phyloP scores from a whole-genome alignment of 1,140 invertebrate species.

The Chionoecetes opilio region DNA sequence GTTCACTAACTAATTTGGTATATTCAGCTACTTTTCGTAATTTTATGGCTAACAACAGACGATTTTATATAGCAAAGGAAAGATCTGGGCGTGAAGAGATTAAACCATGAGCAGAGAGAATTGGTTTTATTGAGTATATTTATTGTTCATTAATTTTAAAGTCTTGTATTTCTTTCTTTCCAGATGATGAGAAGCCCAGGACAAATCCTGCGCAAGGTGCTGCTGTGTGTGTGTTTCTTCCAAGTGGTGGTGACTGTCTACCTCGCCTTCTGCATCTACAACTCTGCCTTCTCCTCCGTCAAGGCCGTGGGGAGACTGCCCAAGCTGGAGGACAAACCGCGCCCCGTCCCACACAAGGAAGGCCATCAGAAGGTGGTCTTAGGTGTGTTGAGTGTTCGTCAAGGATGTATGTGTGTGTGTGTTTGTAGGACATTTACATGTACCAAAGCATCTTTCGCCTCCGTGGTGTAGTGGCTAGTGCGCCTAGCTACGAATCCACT shows the following conservation, averaged over 20 bases:
- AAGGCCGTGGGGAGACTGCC: conserved; percentile 47
- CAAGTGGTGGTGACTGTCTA: conserved; percentile 61
- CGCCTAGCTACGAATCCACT: no score
- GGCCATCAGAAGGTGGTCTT: not conserved
- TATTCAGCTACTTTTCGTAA: no score
- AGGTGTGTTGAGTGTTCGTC: not conserved
- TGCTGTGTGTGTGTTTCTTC: conserved; percentile 57
- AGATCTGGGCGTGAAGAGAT: no score
- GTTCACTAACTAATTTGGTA: no score
- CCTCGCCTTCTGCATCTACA: conserved; percentile 66
- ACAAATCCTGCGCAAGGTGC: conserved; percentile 50
- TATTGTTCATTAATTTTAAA: no score
- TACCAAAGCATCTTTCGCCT: no score
- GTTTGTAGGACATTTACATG: not conserved
- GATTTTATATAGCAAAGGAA: no score
- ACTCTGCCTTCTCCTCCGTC: conserved; percentile 63
- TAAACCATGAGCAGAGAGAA: no score
- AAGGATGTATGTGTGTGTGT: not conserved
- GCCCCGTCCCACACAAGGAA: not conserved
- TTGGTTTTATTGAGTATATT: no score
- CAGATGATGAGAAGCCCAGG: conserved; percentile 61
- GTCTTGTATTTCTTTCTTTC: not conserved
- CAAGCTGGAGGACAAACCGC: not conserved
- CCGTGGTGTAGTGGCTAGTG: no score
- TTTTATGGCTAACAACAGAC: no score